Percentiles rank a stretch among this genome's conserved stretches.
These are phyloP conservation scores for Asobara japonica DNA, from an alignment of 1,140 invertebrate genomes.

Conservation along the genomic window DNA sequence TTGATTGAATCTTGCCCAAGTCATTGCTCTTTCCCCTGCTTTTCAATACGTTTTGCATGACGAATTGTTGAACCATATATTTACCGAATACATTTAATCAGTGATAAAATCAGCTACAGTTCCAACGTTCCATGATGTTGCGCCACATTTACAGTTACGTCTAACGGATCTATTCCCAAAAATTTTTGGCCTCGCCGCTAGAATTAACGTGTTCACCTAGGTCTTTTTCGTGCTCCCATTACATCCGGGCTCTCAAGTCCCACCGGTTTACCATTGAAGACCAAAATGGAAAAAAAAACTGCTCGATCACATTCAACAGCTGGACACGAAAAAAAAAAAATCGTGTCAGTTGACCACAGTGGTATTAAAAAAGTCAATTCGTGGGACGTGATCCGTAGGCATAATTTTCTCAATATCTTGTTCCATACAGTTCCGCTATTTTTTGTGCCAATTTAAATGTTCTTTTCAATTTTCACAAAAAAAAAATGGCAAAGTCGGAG, in stretches of 20 bases:
- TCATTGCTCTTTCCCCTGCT: neutral
- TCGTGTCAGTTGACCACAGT: slow-evolving; percentile 15
- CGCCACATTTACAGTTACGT: slow-evolving; percentile 48
- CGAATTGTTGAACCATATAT: too few species aligned
- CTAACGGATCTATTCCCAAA: slow-evolving; percentile 42
- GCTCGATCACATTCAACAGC: neutral
- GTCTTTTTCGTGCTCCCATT: neutral
- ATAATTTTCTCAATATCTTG: slow-evolving; percentile 16
- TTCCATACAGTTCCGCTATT: neutral
- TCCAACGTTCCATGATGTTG: slow-evolving; percentile 22
- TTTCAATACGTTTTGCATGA: too few species aligned
- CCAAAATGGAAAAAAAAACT: neutral
- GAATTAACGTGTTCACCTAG: slow-evolving; percentile 33
- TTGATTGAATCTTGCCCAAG: neutral
- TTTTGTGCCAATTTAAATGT: neutral
- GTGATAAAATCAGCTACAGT: slow-evolving; percentile 31
- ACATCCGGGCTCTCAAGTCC: neutral
- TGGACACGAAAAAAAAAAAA: neutral
- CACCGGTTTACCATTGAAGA: neutral
- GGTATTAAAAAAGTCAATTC: slow-evolving; percentile 22
- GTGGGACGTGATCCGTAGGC: slow-evolving; percentile 18
- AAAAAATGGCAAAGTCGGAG: too few species aligned
- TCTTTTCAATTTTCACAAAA: neutral
- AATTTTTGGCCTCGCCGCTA: slow-evolving; percentile 29
- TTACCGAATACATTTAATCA: slow-evolving; percentile 14